Base-by-base conservation (phyloP, 2,113 vertebrate genomes). In the Zosterops lateralis region DNA sequence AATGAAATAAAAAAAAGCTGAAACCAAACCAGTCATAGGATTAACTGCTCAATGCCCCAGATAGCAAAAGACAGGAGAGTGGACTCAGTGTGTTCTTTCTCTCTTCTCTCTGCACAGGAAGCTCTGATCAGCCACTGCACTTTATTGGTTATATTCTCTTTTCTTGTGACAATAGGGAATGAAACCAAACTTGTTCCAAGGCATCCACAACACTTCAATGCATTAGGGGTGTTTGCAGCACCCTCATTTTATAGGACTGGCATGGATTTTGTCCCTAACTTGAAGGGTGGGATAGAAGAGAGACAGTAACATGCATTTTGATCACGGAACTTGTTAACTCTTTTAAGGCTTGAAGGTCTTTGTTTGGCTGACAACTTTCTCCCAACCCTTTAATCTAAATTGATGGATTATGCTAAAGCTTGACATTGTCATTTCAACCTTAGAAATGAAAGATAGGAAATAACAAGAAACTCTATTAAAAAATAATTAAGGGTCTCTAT, bases 391-490 rank as follows among this genome's bases (percentile, higher is more conserved):
- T 68, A 75, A 65, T 44, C 68, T 26, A 67, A 84, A 85, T 29
- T 58, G 50, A 54, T 70, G 29, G 42, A 72, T 91, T 91, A 42
- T 45, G 31, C 17, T 74, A 47, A 44, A 86, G 14, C 17, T 91
- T 77, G 64, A 47, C 28, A 28, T 48, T 87, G 44, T 60, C 29
- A 56, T 85, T 93, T 76, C 62, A 92, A 62, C 24, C 44, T 67
- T 40, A 83, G 40, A 89, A 91, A 28, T 47, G 18, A 94, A 75
- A 91, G 22, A 56, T 2, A 36, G 3, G 7, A 13, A 76, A 70
- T 72, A 87, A 60, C 1, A 87, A 76, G 50, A 75, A 84, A 66
- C 14, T 45, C 54, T 5, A 61, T 72, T 11, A 6, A 38, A 34
- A 83, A 73, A 67, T 7, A 65, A 10, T 51, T 66, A 66, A 34